A percentile compares a stretch with the other conserved stretches of the same genome.
These are phyloP conservation scores for Acrossocheilus wenchowensis DNA, from an alignment of 2,797 vertebrate genomes.

Conservation along the genomic window DNA sequence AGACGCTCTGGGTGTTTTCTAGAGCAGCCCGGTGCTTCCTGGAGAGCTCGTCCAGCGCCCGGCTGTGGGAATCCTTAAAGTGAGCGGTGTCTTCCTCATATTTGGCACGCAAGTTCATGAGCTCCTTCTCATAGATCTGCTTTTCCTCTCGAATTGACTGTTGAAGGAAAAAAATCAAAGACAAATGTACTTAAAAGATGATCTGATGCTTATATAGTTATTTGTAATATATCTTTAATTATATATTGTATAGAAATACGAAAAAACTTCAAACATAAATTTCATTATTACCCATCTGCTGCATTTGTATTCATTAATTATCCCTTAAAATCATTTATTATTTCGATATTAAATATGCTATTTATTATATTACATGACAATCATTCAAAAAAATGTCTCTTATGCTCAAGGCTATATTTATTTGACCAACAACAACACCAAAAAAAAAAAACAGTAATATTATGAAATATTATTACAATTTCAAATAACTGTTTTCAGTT, in stretches of 20 bases:
- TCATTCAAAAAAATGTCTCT: neutral
- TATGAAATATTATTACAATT: too few species aligned
- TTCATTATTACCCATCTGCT: neutral
- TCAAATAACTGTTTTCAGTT: too few species aligned
- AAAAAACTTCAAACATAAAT: neutral
- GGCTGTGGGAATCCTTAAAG: slow-evolving; percentile 89
- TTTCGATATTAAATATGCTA: neutral
- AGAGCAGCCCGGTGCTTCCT: slow-evolving; percentile 90
- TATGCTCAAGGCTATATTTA: neutral
- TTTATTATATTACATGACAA: neutral
- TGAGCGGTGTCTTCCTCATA: slow-evolving; percentile 89
- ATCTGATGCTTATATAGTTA: neutral
- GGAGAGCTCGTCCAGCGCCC: slow-evolving; percentile 89
- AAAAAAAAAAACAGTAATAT: neutral
- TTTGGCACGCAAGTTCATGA: slow-evolving; percentile 82
- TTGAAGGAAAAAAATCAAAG: neutral
- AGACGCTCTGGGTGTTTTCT: slow-evolving; percentile 84
- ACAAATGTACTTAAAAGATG: neutral
- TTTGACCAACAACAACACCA: neutral
- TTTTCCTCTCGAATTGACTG: slow-evolving; percentile 93
- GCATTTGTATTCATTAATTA: neutral
- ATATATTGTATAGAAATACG: neutral
- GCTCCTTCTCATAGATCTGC: slow-evolving; percentile 88
- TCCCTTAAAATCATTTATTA: neutral
- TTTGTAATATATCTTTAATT: neutral